These are phyloP conservation scores for Bradypodion ventrale DNA, from an alignment of 2,797 vertebrate species.

Conservation along the genomic window DNA sequence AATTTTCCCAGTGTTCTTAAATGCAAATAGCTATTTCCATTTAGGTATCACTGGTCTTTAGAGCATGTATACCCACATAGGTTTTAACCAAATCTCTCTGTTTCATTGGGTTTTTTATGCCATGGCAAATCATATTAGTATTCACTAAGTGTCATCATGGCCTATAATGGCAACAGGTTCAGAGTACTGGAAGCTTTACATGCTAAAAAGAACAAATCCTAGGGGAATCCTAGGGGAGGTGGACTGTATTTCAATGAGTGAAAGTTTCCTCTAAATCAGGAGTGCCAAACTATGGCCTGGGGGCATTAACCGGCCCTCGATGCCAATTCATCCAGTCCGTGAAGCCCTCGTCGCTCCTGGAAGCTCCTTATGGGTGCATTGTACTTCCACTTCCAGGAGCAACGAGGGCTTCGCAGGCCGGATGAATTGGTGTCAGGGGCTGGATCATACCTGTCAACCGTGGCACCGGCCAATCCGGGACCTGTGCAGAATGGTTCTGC, in stretches of 20 bases:
- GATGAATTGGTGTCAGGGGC: no score
- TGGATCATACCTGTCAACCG: no score
- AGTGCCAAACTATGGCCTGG: no score
- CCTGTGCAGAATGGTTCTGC: no score
- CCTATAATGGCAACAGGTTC: background rate
- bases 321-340: no score
- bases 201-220: background rate
- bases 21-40: constrained; percentile 3
- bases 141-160: background rate
- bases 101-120: background rate
- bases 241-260: background rate
- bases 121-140: background rate
- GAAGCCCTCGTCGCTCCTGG: no score
- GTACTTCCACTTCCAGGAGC: no score
- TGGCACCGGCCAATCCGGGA: no score
- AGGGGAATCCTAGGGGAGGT: background rate
- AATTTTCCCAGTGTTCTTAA: background rate
- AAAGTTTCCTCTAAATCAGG: background rate
- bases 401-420: no score
- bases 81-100: background rate
- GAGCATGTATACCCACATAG: background rate
- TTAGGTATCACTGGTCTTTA: background rate
- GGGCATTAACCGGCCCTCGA: no score
- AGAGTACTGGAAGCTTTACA: background rate
- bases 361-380: no score